These are phyloP conservation scores for Seira ritae DNA, from an alignment of 2,888 invertebrate genomes.

Conservation along the genomic window DNA sequence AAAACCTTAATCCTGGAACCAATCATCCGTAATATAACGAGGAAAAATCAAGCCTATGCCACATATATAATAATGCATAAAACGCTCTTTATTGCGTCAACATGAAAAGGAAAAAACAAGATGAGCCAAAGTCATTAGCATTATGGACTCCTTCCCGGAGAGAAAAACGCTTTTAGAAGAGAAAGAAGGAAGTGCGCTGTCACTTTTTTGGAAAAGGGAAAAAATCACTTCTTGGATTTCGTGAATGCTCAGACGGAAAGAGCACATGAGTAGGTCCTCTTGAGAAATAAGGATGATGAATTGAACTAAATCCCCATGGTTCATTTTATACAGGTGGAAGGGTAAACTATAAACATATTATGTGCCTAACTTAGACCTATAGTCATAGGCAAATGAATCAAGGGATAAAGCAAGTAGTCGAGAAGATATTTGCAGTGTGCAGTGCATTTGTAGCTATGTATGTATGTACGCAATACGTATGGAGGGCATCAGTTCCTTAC, in stretches of 20 bases:
- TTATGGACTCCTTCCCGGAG: slow-evolving; percentile 40
- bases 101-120: slow-evolving; percentile 18
- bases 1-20: slow-evolving; percentile 38
- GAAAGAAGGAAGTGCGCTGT: slow-evolving; percentile 26
- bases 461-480: too few species aligned
- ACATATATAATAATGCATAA: slow-evolving; percentile 12
- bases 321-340: slow-evolving; percentile 33
- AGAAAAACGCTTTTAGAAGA: slow-evolving; percentile 17
- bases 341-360: slow-evolving; percentile 6
- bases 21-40: slow-evolving; percentile 53
- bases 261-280: slow-evolving; percentile 47
- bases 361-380: neutral
- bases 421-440: neutral
- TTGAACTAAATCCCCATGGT: slow-evolving; percentile 66
- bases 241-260: neutral
- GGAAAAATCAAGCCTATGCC: slow-evolving; percentile 38
- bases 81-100: slow-evolving; percentile 25
- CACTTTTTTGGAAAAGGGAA: slow-evolving; percentile 41
- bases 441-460: neutral
- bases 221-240: slow-evolving; percentile 21
- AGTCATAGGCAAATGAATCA: neutral
- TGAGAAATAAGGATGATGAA: slow-evolving; percentile 67
- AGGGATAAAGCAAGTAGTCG: neutral
- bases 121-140: slow-evolving; percentile 51
- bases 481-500: neutral